Evolutionary conservation across 2,797 vertebrate genomes (phyloP).

Genomic region (Somateria mollissima): DNA sequence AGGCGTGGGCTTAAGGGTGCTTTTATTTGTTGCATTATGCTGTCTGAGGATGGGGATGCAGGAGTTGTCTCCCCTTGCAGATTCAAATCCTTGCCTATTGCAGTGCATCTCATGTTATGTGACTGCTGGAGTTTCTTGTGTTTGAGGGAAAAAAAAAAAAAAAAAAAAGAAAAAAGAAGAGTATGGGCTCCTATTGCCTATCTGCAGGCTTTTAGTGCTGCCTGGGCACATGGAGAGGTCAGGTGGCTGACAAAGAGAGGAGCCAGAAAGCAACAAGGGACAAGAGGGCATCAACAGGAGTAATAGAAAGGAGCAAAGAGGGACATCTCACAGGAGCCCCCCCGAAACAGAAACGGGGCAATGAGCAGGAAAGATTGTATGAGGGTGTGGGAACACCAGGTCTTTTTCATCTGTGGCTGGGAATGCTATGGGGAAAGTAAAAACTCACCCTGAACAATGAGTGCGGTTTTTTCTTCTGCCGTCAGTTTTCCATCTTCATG

Average conservation of each 20-base stretch:
- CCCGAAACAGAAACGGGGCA: background rate
- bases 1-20: rapidly evolving
- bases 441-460: constrained; percentile 41
- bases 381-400: background rate
- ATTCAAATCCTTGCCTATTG: background rate
- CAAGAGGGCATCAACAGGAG: background rate
- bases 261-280: background rate
- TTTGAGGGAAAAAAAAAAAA: background rate
- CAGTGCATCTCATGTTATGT: background rate
- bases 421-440: background rate
- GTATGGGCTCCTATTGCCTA: background rate
- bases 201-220: background rate
- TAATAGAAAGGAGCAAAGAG: background rate
- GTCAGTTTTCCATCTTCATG: rapidly evolving
- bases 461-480: background rate
- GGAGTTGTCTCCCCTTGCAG: background rate
- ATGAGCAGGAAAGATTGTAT: background rate
- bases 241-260: background rate
- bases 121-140: background rate
- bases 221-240: background rate
- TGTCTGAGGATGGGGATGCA: background rate
- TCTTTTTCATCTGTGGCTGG: background rate
- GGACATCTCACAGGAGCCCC: background rate
- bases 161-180: background rate
- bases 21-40: background rate